phyloP scores from a whole-genome alignment of 2,797 vertebrate species.

The Fringilla coelebs region DNA sequence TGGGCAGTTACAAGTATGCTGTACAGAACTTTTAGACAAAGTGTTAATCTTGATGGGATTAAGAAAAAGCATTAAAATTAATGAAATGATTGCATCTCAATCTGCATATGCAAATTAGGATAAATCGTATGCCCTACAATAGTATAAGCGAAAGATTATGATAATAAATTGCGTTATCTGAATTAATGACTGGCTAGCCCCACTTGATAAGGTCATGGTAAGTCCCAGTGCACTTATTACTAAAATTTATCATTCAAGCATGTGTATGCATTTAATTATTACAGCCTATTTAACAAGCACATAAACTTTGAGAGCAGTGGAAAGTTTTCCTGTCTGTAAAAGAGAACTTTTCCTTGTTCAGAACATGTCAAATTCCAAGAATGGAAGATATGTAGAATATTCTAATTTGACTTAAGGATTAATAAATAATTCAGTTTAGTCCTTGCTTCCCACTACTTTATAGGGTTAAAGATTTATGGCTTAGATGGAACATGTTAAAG shows the following conservation, averaged over 20 bases:
- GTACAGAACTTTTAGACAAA: conserved; percentile 3
- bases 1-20: conserved; percentile 17
- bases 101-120: conserved; percentile 67
- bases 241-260: conserved; percentile 58
- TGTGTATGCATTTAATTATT: conserved; percentile 55
- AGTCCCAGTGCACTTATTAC: conserved; percentile 43
- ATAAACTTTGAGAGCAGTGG: conserved; percentile 7
- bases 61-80: conserved; percentile 66
- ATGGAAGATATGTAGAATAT: neutral
- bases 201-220: conserved; percentile 65
- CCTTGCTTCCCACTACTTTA: neutral
- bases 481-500: neutral
- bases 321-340: neutral
- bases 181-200: conserved; percentile 70
- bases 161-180: conserved; percentile 63
- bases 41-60: conserved; percentile 59
- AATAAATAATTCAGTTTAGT: neutral
- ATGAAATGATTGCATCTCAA: conserved; percentile 61
- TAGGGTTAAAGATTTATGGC: neutral
- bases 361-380: neutral
- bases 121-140: conserved; percentile 37
- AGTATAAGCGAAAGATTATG: conserved; percentile 56
- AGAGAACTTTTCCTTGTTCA: neutral
- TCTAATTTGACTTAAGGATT: neutral
- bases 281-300: conserved; percentile 30